Evolutionary conservation across 2,113 vertebrate genomes (phyloP), one percentile per base, ranked within the genome.

Genomic region (Acinonyx jubatus): DNA sequence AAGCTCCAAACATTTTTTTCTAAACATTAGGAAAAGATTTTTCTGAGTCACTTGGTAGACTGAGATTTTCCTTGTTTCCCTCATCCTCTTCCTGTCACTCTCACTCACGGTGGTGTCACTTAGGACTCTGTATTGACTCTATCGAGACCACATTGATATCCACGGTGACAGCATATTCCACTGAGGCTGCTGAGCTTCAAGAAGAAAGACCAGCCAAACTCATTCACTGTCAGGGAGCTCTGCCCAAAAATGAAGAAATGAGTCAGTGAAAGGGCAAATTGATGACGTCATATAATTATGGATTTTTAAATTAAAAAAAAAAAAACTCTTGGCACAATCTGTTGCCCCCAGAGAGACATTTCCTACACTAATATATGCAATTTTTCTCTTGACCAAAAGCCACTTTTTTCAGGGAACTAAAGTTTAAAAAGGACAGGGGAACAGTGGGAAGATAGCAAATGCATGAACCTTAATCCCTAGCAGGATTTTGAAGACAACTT

Each of bases 351-450:
- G 25, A 82, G 38, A 82, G 9, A 65, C 27, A 80, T 76, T 94
- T 89, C 78, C 91, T 88, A 80, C 29, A 38, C 45, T 86, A 48
- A 82, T 86, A 82, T 61, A 69, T 55, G 9, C 23, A 25, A 7
- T 87, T 91, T 79, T 84, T 81, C 76, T 84, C 45, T 83, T 96
- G 29, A 92, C 25, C 52, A 89, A 87, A 93, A 94, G 23, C 23
- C 33, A 57, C 41, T 52, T 90, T 94, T 65, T 79, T 66, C 31
- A 55, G 29, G 31, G 14, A 13, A 52, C 23, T 33, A 15, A 90
- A 52, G 10, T 95, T 92, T 83, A 50, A 38, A 85, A 92, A 89
- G 9, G 33, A 89, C n/a, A 63, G 16, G 66, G 13, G 25, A 55
- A 80, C 2, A 38, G 4, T 78, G 29, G n/a, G 14, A 94, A 61